phyloP scores from a whole-genome alignment of 2,888 invertebrate genomes.

The Bedellia somnulentella region DNA sequence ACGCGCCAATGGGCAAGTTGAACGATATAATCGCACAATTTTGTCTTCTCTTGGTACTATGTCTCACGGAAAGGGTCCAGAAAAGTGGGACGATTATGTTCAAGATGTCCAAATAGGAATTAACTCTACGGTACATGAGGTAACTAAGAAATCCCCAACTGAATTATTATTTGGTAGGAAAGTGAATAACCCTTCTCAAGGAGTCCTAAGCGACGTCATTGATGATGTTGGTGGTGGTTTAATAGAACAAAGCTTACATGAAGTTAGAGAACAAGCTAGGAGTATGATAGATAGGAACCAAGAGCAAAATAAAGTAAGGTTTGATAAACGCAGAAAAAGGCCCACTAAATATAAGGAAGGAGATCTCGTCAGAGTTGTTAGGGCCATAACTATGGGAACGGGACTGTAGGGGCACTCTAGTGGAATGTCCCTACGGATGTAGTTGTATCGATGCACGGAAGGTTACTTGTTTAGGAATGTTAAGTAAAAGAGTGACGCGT shows the following conservation, averaged over 20 bases:
- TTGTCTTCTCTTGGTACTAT: not conserved
- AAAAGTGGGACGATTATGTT: slow-evolving; percentile 5
- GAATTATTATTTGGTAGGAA: slow-evolving; percentile 17
- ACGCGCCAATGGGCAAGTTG: slow-evolving; percentile 6
- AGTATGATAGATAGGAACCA: slow-evolving; percentile 1
- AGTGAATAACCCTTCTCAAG: slow-evolving; percentile 5
- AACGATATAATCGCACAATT: slow-evolving; percentile 1
- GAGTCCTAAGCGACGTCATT: slow-evolving; percentile 5
- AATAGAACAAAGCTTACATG: not conserved
- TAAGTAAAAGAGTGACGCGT: no score
- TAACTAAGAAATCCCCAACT: slow-evolving; percentile 7
- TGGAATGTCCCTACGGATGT: no score
- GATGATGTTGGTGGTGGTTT: slow-evolving; percentile 5
- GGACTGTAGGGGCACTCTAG: no score
- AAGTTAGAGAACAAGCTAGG: slow-evolving; percentile 2
- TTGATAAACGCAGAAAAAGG: slow-evolving; percentile 7
- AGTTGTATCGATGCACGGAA: no score
- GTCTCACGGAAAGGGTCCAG: not conserved
- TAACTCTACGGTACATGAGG: slow-evolving; percentile 7
- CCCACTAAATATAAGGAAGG: slow-evolving; percentile 5
- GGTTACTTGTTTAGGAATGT: no score
- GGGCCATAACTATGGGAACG: not conserved
- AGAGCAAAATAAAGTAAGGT: slow-evolving; percentile 6
- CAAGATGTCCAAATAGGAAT: slow-evolving; percentile 9
- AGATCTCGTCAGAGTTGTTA: slow-evolving; percentile 5